These are phyloP conservation scores for Ormyrus nitidulus DNA, from an alignment of 2,888 invertebrate genomes.

Conservation along the genomic window DNA sequence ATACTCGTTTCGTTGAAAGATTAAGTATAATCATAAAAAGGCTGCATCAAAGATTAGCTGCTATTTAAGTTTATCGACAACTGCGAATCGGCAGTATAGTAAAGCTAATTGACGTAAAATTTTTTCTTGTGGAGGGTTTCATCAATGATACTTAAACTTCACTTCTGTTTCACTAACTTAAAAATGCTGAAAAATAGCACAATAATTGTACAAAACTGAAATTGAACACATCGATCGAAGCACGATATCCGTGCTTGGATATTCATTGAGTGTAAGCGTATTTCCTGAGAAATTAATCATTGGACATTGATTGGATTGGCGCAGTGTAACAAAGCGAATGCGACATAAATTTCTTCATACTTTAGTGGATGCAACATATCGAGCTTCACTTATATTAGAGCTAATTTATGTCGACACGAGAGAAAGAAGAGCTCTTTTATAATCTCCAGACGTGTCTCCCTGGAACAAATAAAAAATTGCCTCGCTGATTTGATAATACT, in stretches of 20 bases:
- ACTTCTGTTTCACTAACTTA: constrained; percentile 28
- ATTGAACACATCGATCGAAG: constrained; percentile 52
- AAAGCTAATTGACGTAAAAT: constrained; percentile 29
- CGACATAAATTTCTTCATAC: constrained; percentile 40
- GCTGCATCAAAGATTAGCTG: neutral
- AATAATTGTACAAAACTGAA: constrained; percentile 31
- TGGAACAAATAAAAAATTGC: constrained; percentile 77
- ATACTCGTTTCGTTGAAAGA: constrained; percentile 27
- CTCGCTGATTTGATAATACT: constrained; percentile 20
- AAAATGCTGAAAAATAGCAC: constrained; percentile 18
- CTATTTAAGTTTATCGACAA: neutral
- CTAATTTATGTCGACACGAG: constrained; percentile 81
- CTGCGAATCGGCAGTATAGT: constrained; percentile 8
- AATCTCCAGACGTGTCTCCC: constrained; percentile 95
- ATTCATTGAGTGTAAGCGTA: constrained; percentile 35
- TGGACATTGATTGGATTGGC: constrained; percentile 44
- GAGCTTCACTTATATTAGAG: constrained; percentile 17
- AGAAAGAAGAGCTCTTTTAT: constrained; percentile 92
- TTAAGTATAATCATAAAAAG: constrained; percentile 20
- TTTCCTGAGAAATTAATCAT: constrained; percentile 49
- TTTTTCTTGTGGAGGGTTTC: constrained; percentile 6
- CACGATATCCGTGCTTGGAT: constrained; percentile 33
- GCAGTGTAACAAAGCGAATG: constrained; percentile 47
- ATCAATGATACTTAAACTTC: neutral
- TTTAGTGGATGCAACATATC: constrained; percentile 35